A percentile compares a stretch with the other conserved stretches of the same genome.
Evolutionary conservation across 2,797 vertebrate species (phyloP).

Genomic region (Prunella strophiata): DNA sequence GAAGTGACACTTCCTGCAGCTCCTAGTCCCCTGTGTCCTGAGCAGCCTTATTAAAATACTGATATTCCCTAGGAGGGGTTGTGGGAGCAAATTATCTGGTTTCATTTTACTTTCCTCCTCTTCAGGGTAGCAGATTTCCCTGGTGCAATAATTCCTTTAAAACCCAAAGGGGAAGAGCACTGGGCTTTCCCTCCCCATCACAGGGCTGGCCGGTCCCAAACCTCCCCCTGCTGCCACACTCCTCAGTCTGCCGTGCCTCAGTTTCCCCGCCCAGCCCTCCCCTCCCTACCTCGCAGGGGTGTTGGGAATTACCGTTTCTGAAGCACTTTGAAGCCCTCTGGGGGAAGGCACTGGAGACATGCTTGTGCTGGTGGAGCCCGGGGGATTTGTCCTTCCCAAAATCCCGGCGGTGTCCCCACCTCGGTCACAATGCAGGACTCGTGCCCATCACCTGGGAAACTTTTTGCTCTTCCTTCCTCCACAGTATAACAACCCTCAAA

Average conservation of each 20-base stretch:
- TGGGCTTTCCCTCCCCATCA: not conserved
- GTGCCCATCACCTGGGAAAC: conserved; percentile 38
- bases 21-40: not conserved
- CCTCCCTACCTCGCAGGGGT: not conserved
- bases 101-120: not conserved
- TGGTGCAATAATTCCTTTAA: conserved; percentile 56
- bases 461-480: conserved; percentile 37
- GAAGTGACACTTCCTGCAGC: not conserved
- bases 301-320: conserved; percentile 1
- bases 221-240: not conserved
- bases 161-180: not conserved
- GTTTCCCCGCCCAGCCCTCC: conserved; percentile 23
- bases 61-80: not conserved
- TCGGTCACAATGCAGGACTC: not conserved
- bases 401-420: not conserved
- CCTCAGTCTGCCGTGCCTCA: conserved; percentile 25
- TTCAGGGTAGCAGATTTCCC: conserved; percentile 17
- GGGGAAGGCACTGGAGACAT: not conserved
- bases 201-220: not conserved
- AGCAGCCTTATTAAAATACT: conserved; percentile 13
- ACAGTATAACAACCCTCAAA: conserved; percentile 70
- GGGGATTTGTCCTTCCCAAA: not conserved
- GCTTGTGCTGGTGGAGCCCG: not conserved
- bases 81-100: not conserved
- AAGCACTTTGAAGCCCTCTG: conserved; percentile 60